Evolutionary conservation across 2,888 invertebrate species (phyloP).

Genomic region (Tenthredo distinguenda): DNA sequence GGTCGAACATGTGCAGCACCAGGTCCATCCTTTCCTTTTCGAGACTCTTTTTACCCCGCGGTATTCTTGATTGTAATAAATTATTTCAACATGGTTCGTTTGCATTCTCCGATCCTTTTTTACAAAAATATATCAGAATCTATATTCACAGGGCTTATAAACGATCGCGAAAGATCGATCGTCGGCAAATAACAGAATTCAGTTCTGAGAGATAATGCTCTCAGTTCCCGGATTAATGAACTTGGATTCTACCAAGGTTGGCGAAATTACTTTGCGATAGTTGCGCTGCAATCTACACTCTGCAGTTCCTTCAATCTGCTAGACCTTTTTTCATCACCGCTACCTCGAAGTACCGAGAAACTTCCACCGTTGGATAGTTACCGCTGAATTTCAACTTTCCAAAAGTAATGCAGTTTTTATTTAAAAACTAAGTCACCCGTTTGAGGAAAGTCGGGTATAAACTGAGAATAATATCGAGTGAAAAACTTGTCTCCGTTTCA

Average conservation of each 20-base stretch:
- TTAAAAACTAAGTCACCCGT: not conserved
- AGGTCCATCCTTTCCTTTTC: not conserved
- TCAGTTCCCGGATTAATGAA: conserved; percentile 30
- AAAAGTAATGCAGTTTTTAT: not conserved
- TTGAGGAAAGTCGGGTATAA: not conserved
- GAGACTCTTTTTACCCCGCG: not conserved
- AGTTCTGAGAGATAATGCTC: conserved; percentile 11
- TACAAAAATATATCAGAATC: not conserved
- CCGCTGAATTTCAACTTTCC: not conserved
- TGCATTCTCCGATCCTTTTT: not conserved
- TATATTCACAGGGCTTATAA: not conserved
- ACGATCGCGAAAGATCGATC: not conserved
- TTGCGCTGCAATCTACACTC: not conserved
- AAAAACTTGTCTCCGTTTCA: not conserved
- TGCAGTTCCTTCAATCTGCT: not conserved
- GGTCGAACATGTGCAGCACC: not conserved
- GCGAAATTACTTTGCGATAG: conserved; percentile 12
- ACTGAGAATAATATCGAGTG: conserved; percentile 2
- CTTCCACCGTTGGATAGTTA: not conserved
- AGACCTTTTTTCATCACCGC: not conserved
- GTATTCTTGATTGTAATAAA: not conserved
- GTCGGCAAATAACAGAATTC: not conserved
- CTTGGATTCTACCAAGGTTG: conserved; percentile 28
- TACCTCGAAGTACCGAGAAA: not conserved
- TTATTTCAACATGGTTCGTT: not conserved